phyloP scores from a whole-genome alignment of 2,113 vertebrate species.

The Passer montanus region DNA sequence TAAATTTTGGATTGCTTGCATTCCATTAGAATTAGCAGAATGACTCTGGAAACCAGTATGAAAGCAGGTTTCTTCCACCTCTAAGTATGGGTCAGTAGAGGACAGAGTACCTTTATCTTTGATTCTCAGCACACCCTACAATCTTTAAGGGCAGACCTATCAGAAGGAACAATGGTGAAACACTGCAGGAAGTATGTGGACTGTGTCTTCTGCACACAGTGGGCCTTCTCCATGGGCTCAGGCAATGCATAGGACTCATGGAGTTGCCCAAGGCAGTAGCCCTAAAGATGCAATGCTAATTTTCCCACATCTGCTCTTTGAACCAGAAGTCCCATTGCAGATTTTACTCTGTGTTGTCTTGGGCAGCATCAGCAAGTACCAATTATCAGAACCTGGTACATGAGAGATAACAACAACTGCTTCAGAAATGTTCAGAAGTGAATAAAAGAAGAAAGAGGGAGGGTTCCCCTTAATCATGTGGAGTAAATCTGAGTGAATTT shows the following conservation, averaged over 20 bases:
- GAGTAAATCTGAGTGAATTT: not conserved
- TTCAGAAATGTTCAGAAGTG: not conserved
- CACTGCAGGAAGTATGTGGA: not conserved
- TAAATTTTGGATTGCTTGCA: not conserved
- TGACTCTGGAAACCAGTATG: not conserved
- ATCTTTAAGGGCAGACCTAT: not conserved
- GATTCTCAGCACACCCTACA: not conserved
- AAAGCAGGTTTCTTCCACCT: not conserved
- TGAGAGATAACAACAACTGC: not conserved
- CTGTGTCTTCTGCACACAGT: not conserved
- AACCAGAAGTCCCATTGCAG: not conserved
- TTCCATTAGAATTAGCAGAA: not conserved
- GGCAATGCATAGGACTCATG: rapidly evolving
- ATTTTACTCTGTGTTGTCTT: not conserved
- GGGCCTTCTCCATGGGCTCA: not conserved
- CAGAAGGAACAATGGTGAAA: not conserved
- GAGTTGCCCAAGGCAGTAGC: not conserved
- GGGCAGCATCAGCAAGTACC: not conserved
- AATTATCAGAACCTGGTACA: not conserved
- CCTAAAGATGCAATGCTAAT: not conserved
- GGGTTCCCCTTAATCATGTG: rapidly evolving
- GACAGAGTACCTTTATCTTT: not conserved
- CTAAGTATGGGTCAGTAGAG: not conserved
- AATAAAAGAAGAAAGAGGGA: not conserved
- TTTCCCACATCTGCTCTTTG: not conserved